Conservation (phyloP, 2,113 vertebrate genomes). For the Colinus virginianus region DNA sequence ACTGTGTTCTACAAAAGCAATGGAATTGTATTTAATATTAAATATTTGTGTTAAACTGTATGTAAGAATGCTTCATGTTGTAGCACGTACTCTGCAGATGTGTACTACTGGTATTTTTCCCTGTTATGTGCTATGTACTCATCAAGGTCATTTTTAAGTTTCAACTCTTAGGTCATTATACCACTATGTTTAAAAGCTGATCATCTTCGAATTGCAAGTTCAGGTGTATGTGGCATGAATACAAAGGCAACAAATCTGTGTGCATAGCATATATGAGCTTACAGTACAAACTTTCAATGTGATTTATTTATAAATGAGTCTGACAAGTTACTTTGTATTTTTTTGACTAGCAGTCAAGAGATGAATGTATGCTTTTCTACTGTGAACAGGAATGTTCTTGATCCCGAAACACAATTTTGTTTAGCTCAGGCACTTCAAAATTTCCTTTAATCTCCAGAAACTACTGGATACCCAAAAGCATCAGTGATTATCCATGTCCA, state of each 20-base stretch:
- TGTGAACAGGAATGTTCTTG: neutral
- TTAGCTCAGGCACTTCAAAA: neutral
- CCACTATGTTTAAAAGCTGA: neutral
- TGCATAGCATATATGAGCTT: neutral
- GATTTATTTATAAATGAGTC: neutral
- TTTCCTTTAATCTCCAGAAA: constrained; percentile 26
- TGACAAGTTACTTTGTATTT: neutral
- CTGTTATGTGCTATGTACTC: neutral
- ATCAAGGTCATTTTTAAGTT: neutral
- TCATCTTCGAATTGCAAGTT: neutral
- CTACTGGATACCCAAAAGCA: neutral
- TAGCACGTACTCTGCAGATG: neutral
- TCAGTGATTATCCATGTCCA: neutral
- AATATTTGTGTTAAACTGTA: neutral
- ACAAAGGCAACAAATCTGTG: neutral
- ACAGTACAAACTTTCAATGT: neutral
- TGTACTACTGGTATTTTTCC: neutral
- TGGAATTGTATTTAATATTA: neutral
- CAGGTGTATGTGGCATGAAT: neutral
- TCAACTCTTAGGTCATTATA: neutral
- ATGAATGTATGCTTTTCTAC: neutral
- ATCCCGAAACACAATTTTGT: neutral
- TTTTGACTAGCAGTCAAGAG: neutral
- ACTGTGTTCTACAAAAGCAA: neutral
- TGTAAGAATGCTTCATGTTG: neutral